Base-by-base conservation (phyloP, 2,888 invertebrate species). In the Eristalinus aeneus region DNA sequence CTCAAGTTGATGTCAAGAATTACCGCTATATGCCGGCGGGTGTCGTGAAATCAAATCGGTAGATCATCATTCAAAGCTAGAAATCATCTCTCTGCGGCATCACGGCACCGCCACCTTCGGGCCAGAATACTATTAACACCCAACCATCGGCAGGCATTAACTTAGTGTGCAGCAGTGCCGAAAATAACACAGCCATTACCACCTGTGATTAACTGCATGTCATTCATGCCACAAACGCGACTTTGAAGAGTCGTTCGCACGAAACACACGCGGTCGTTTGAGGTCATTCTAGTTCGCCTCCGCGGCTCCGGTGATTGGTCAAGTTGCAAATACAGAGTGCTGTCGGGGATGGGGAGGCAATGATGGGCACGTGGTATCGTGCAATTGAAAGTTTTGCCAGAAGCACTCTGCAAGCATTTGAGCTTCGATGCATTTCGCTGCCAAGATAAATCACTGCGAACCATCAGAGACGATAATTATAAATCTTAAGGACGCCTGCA, bases 371-470 rank as follows among this genome's bases (percentile, higher is more conserved):
- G 36, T 64, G 36, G 34, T 36, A 60, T 31, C 56, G 69, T 63
- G 78, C 74, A 61, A 75, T 79, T 79, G 65, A 84, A 84, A 79
- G 79, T 74, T 46, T 71, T 6, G 74, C 74, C 83, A 71, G 79
- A 65, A 79, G 79, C 74, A 74, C 20, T 58, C 22, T 22, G n/a
- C n/a, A n/a, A n/a, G 9, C 12, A 34, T 22, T 27, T 20, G 63
- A 39, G 16, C 32, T 10, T 36, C 22, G 58, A 23, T 60, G 58
- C 65, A 71, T 71, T 32, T 31, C 22, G 46, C 32, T 64, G 64
- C 65, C 34, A 34, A 58, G 73, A 83, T 78, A 75, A 84, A 75
- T 79, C 79, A 75, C 67, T 75, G 56, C 58, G 36, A 71, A 60
- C 39, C 67, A 79, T 79, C 74, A 71, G 53, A 64, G 36, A 27